phyloP scores from a whole-genome alignment of 2,888 invertebrate genomes.

The Pterostichus niger region DNA sequence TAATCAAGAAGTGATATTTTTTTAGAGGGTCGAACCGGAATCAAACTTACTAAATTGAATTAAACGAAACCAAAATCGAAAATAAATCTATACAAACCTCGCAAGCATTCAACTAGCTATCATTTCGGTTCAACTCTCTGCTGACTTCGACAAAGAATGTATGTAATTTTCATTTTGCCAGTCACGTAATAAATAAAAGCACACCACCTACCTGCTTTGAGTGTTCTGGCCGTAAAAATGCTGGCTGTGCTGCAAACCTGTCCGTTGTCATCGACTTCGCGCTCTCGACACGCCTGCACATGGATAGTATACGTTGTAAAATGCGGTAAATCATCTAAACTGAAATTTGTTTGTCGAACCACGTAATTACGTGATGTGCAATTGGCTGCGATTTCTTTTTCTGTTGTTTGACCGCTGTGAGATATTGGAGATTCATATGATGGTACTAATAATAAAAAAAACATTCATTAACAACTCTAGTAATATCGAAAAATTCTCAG shows the following conservation, averaged over 20 bases:
- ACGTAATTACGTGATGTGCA: constrained; percentile 31
- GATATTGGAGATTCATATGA: background rate
- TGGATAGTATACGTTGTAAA: constrained; percentile 88
- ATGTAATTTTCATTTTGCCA: background rate
- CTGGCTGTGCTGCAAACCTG: constrained; percentile 80
- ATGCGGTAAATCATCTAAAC: constrained; percentile 82
- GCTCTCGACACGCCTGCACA: constrained; percentile 88
- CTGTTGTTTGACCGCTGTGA: constrained; percentile 1
- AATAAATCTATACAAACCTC: background rate
- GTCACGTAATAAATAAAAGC: background rate
- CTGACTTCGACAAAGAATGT: background rate
- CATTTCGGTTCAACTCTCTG: constrained; percentile 10
- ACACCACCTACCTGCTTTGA: constrained; percentile 74
- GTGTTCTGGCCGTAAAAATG: constrained; percentile 78
- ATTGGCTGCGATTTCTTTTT: constrained; percentile 51
- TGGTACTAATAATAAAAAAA: constrained; percentile 5
- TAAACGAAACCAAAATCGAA: background rate
- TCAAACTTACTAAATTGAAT: background rate
- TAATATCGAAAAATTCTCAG: background rate
- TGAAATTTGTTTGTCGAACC: constrained; percentile 52
- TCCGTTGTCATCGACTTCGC: constrained; percentile 76
- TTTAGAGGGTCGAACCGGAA: background rate
- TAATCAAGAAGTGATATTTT: background rate
- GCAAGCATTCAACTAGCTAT: background rate
- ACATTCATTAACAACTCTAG: background rate